Evolutionary conservation across 2,113 vertebrate species (phyloP), one percentile per base, ranked within the genome.

Genomic region (Hassar affinis): DNA sequence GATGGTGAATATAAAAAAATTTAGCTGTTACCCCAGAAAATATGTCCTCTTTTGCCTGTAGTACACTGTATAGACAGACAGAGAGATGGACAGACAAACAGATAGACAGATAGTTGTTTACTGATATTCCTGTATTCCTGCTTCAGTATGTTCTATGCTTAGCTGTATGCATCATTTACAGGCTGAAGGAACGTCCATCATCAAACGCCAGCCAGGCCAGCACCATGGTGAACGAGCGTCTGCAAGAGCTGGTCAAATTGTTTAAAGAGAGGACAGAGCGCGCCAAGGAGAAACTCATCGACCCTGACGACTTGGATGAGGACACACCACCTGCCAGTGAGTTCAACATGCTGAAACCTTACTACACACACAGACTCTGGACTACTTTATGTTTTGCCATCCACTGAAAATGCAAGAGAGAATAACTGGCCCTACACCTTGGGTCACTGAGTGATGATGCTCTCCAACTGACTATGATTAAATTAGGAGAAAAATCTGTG

Each of bases 231-330:
- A 97, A 94, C 0, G 94, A 92, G 56, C 95, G 97, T 3, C 95
- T 99, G 0, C 97, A 98, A 92, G 97, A 99, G 90, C 93, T 99
- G 84, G 96, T 97, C 86, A 94, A 93, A 87, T 95, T 98, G 83
- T 99, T 99, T 76, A 97, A 92, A 77, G 96, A 97, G 83, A 92
- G 98, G 59, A 98, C 96, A 0, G 97, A 99, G 90, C 96, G 94
- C 79, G 96, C 96, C 81, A 99, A 98, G 87, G 97, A 99, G 91
- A 97, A 96, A 86, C 95, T 99, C 22, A 93, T 95, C 0, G 97
- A 99, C 83, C 96, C 95, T 0, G 97, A 99, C 87, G 95, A 95
- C 85, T 97, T 96, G 0, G 97, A 98, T 0, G 97, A 99, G 0
- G 97, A 98, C 27, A 98, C 93, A 86, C 90, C 95, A 1, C 25